Evolutionary conservation across 1,140 invertebrate genomes (phyloP), one percentile per base, ranked within the genome.

Genomic region (Antheraea pernyi): DNA sequence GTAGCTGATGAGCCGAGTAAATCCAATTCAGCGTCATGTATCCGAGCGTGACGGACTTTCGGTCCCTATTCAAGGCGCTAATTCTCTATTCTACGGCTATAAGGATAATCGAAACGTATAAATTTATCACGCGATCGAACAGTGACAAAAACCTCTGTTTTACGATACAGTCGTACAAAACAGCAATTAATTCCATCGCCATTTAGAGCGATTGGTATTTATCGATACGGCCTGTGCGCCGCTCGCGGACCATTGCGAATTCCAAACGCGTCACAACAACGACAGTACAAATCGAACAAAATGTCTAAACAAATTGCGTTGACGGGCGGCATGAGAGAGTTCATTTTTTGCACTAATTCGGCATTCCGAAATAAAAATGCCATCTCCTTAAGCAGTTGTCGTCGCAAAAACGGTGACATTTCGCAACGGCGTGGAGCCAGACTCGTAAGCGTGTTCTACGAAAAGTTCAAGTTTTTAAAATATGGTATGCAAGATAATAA

Each of bases 291-390:
- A 89, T 78, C 81, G 79, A 89, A 85, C 82, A 89, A 91, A 91
- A 89, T 79, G 70, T 81, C 84, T 88, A 89, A 90, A 90, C 89
- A 91, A 91, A 90, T 91, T 89, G 86, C 86, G 65, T 70, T 71
- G 70, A 79, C 72, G 68, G 59, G 78, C 77, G 76, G 75, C 79
- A 74, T 88, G 85, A 80, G 86, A 86, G 80, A 78, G 78, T 75
- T 80, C 71, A 78, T 81, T 91, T 91, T 91, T 91, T 91, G 89
- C 85, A 88, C 88, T 88, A 90, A 91, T 90, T 91, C 88, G 88
- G 89, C 89, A 91, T 91, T 81, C 89, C 89, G 86, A 90, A 91
- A 91, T 91, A 91, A 91, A 91, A 85, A 90, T 90, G 84, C 89
- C 88, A 70, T 78, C 82, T 86, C 85, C 86, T 84, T 89, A 82